Conservation (phyloP, 2,113 vertebrate genomes). For the Callorhinus ursinus region DNA sequence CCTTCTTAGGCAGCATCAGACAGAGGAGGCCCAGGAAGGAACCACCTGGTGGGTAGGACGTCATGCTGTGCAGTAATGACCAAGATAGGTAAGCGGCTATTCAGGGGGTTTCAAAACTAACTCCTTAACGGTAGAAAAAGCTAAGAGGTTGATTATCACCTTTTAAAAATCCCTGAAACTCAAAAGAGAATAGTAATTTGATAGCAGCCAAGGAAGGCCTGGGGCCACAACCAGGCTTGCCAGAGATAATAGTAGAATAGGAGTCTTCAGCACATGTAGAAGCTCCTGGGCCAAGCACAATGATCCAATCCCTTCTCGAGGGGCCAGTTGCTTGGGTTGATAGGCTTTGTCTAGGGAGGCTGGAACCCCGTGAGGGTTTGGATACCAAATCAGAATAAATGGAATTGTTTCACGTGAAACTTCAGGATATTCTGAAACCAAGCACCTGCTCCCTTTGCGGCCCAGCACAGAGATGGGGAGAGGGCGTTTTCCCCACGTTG, state of each 20-base stretch:
- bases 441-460: background rate
- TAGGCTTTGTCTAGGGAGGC: background rate
- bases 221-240: background rate
- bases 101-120: background rate
- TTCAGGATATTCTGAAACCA: background rate
- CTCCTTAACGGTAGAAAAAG: background rate
- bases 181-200: background rate
- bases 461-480: background rate
- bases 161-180: background rate
- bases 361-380: background rate
- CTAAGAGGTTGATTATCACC: background rate
- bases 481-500: background rate
- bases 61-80: background rate
- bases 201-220: background rate
- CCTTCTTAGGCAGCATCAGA: background rate
- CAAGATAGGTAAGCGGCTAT: background rate
- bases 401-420: background rate
- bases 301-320: background rate
- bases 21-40: background rate
- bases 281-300: background rate
- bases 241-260: background rate
- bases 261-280: background rate
- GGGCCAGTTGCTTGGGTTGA: background rate
- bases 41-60: background rate
- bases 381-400: background rate